phyloP scores from a whole-genome alignment of 2,797 vertebrate genomes.

The Trachurus trachurus region DNA sequence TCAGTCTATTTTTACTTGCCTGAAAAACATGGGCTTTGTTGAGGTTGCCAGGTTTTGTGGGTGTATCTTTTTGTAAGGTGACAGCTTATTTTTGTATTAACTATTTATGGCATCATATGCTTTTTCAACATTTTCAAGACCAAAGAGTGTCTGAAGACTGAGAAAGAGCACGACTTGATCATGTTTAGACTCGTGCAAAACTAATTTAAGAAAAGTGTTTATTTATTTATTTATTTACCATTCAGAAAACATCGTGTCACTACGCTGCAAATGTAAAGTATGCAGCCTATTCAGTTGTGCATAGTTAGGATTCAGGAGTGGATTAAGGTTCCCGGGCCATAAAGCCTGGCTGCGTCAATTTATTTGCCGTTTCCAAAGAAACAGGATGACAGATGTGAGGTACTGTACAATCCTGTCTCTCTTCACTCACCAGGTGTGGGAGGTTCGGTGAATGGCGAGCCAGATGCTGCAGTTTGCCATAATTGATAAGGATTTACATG shows the following conservation, averaged over 20 bases:
- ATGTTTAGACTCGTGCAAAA: conserved; percentile 48
- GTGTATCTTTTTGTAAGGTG: conserved; percentile 45
- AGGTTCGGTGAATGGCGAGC: conserved; percentile 70
- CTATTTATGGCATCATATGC: conserved; percentile 58
- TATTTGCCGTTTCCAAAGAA: conserved; percentile 79
- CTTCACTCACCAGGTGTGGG: conserved; percentile 77
- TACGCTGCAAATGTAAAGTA: conserved; percentile 54
- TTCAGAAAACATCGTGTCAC: conserved; percentile 30
- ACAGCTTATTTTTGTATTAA: conserved; percentile 66
- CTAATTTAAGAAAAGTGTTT: conserved; percentile 36
- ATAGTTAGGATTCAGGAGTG: conserved; percentile 77
- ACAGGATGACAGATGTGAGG: conserved; percentile 70
- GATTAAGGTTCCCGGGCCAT: conserved; percentile 68
- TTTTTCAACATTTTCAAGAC: conserved; percentile 53
- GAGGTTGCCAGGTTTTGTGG: conserved; percentile 48
- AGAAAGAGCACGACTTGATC: conserved; percentile 40
- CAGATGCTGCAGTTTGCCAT: conserved; percentile 66
- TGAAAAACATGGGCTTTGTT: conserved; percentile 54
- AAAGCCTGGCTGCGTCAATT: conserved; percentile 67
- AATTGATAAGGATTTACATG: conserved; percentile 77
- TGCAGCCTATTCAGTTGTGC: conserved; percentile 66
- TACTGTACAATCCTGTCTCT: conserved; percentile 73
- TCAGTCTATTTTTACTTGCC: conserved; percentile 55
- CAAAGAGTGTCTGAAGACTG: conserved; percentile 54
- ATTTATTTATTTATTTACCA: not conserved